Base-by-base conservation (phyloP, 2,113 vertebrate species). In the Ibidorhyncha struthersii region DNA sequence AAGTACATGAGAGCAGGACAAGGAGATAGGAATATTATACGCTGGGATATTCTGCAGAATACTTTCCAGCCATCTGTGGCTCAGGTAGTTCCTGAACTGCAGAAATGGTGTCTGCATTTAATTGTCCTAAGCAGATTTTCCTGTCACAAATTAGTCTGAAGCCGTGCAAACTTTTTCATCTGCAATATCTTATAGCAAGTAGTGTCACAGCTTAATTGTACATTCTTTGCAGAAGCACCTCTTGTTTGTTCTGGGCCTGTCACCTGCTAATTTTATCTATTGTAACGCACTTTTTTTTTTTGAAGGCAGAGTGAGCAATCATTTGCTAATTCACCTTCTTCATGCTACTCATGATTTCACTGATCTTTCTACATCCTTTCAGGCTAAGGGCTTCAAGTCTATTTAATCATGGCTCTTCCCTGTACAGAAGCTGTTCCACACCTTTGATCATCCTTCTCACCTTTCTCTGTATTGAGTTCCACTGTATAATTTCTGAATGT, bases 71-170 rank as follows among this genome's bases (percentile, higher is more conserved):
- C 96, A 97, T 97, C 95, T 96, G 95, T 58, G 95, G 43, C 59
- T 80, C 96, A 97, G 96, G 96, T 96, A 96, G 74, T 6, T 88
- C 71, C 87, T 93, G 92, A 93, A 90, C 78, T 65, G 53, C 74
- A 90, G 81, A 96, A 94, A 87, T 82, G 22, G 82, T 85, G 82
- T 82, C 84, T 93, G 74, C n/a, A 38, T 90, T 93, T 88, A 96
- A 94, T 82, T 93, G 90, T 95, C 70, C 62, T 23, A 73, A 85
- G 56, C 93, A 96, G 93, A 96, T 95, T 96, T 95, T 94, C 34
- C 81, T 93, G 91, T 94, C 87, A 62, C 27, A 47, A 79, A 93
- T 91, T 76, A 9, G 6, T 88, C 73, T 91, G 72, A 89, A 94
- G 25, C 81, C 91, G 55, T 74, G 16, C 29, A 93, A 89, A 86